These are phyloP conservation scores for Squalus acanthias DNA, from an alignment of 2,797 vertebrate genomes.

Conservation along the genomic window DNA sequence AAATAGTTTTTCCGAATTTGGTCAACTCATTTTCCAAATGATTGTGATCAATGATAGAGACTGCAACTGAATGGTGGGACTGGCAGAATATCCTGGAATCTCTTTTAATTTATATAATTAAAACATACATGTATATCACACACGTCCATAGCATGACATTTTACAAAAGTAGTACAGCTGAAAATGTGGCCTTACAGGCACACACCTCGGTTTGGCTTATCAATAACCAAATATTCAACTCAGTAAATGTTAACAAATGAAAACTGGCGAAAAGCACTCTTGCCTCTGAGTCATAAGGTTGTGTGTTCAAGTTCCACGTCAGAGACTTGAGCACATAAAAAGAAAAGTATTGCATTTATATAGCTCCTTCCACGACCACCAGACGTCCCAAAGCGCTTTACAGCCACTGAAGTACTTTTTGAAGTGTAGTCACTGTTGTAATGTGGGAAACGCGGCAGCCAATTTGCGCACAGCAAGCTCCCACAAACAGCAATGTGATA, in stretches of 20 bases:
- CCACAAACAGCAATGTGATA: no score
- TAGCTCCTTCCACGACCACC: no score
- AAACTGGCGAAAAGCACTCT: not conserved
- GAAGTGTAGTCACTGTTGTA: no score
- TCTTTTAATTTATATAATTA: not conserved
- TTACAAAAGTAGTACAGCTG: not conserved
- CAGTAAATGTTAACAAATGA: not conserved
- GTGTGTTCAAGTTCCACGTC: not conserved
- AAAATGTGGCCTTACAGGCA: not conserved
- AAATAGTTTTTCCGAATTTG: not conserved
- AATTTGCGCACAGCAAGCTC: no score
- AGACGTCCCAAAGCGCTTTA: no score
- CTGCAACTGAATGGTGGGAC: not conserved
- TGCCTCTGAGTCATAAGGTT: not conserved
- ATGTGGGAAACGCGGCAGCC: no score
- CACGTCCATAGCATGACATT: not conserved
- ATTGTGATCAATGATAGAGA: not conserved
- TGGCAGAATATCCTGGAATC: not conserved
- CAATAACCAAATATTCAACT: not conserved
- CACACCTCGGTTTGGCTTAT: not conserved
- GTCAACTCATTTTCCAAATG: not conserved
- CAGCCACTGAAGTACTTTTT: no score
- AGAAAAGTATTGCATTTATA: no score
- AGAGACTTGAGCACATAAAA: not conserved
- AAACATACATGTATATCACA: not conserved